phyloP scores from a whole-genome alignment of 2,888 invertebrate genomes.

The Dilophus febrilis region DNA sequence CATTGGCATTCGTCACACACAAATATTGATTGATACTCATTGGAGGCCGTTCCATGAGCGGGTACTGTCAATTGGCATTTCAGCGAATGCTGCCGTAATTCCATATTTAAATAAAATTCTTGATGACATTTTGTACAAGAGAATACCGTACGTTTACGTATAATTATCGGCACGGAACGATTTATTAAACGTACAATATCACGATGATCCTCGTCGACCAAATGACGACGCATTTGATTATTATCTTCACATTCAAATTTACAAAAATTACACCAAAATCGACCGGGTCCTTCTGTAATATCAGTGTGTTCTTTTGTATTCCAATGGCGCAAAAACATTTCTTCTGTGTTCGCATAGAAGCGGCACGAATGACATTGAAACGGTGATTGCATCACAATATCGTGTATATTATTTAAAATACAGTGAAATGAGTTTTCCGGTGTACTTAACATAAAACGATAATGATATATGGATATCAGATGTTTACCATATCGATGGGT shows the following conservation, averaged over 20 bases:
- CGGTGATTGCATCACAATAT: constrained; percentile 63
- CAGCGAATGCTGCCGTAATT: constrained; percentile 44
- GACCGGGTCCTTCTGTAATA: constrained; percentile 35
- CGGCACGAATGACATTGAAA: constrained; percentile 73
- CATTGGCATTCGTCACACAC: constrained; percentile 42
- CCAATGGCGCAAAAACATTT: constrained; percentile 58
- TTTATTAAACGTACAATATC: constrained; percentile 61
- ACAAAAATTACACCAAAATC: constrained; percentile 57
- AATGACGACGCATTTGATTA: constrained; percentile 48
- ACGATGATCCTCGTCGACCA: constrained; percentile 46
- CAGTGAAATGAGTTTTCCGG: constrained; percentile 40
- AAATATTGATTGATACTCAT: constrained; percentile 46
- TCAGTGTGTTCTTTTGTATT: constrained; percentile 41
- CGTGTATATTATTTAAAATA: constrained; percentile 58
- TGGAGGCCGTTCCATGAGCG: constrained; percentile 36
- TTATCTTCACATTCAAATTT: constrained; percentile 47
- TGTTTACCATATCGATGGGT: constrained; percentile 62
- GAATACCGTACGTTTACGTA: constrained; percentile 45
- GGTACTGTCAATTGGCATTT: constrained; percentile 25
- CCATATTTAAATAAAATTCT: constrained; percentile 57
- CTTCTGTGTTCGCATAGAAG: constrained; percentile 66
- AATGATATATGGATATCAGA: constrained; percentile 72
- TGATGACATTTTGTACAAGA: constrained; percentile 48
- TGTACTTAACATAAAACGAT: constrained; percentile 46
- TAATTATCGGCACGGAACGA: constrained; percentile 62